phyloP scores from a whole-genome alignment of 2,797 vertebrate genomes.

The Knipowitschia caucasica region DNA sequence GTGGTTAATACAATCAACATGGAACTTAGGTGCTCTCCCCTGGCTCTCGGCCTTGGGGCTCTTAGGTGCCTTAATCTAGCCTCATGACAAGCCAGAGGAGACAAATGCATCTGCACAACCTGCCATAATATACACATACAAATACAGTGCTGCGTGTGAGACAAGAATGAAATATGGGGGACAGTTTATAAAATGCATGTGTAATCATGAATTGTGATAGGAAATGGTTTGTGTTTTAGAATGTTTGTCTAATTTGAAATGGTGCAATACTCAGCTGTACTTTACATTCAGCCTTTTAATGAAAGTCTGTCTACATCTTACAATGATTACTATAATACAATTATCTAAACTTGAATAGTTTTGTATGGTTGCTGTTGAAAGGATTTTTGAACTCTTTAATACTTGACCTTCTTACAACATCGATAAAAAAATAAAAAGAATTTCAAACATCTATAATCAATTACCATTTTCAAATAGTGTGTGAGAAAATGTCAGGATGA shows the following conservation, averaged over 20 bases:
- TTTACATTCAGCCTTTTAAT: conserved; percentile 43
- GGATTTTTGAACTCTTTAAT: conserved; percentile 32
- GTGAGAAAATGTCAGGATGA: conserved; percentile 34
- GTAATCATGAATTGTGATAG: conserved; percentile 1
- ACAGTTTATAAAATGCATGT: conserved; percentile 10
- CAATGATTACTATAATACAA: too few species aligned
- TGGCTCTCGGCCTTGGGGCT: conserved; percentile 50
- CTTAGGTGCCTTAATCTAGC: conserved; percentile 65
- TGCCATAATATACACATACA: conserved; percentile 53
- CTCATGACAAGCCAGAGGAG: conserved; percentile 40
- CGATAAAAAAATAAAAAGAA: conserved; percentile 27
- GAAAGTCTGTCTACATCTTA: conserved; percentile 35
- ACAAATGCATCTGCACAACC: conserved; percentile 45
- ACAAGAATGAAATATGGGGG: conserved; percentile 15
- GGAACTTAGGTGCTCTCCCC: conserved; percentile 60
- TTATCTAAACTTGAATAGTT: conserved; percentile 41
- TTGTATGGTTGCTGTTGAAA: conserved; percentile 50
- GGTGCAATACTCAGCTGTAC: conserved; percentile 62
- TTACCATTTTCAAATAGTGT: conserved; percentile 23
- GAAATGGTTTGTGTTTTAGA: conserved; percentile 33
- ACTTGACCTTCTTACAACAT: conserved; percentile 24
- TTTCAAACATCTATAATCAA: conserved; percentile 21
- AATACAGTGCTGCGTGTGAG: conserved; percentile 21
- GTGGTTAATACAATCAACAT: conserved; percentile 42
- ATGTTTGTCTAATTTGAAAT: too few species aligned